Percentiles rank a stretch among this genome's conserved stretches.
Evolutionary conservation across 2,113 vertebrate genomes (phyloP).

Genomic region (Bos javanicus): DNA sequence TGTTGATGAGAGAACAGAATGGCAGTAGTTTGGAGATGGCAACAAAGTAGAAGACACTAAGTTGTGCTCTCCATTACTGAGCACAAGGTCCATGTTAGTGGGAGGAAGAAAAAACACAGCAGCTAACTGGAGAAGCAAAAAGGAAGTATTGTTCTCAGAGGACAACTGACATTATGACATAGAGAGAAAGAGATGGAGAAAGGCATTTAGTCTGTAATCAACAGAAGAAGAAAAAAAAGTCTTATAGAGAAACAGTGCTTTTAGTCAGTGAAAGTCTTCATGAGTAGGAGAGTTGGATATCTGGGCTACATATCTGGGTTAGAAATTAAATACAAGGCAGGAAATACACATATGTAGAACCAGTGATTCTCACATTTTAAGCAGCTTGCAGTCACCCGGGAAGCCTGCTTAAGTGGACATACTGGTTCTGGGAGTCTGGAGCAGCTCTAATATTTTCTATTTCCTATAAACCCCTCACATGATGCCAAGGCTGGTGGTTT

Average conservation of each 20-base stretch:
- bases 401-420: neutral
- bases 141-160: neutral
- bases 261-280: neutral
- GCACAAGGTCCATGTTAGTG: rapidly evolving
- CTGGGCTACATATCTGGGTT: neutral
- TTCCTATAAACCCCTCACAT: neutral
- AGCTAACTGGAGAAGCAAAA: neutral
- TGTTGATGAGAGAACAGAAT: neutral
- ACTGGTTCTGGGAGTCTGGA: neutral
- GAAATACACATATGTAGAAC: neutral
- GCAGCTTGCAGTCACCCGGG: neutral
- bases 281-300: neutral
- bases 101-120: neutral
- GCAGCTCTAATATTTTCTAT: neutral
- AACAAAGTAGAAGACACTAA: neutral
- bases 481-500: neutral
- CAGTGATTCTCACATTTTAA: neutral
- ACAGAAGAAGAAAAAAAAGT: neutral
- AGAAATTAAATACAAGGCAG: neutral
- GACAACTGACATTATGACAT: neutral
- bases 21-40: neutral
- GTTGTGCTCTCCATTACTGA: rapidly evolving
- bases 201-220: neutral
- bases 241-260: neutral
- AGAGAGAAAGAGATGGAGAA: neutral